Base-by-base conservation (phyloP, 2,113 vertebrate species). In the Sinocyclocheilus anophthalmus region DNA sequence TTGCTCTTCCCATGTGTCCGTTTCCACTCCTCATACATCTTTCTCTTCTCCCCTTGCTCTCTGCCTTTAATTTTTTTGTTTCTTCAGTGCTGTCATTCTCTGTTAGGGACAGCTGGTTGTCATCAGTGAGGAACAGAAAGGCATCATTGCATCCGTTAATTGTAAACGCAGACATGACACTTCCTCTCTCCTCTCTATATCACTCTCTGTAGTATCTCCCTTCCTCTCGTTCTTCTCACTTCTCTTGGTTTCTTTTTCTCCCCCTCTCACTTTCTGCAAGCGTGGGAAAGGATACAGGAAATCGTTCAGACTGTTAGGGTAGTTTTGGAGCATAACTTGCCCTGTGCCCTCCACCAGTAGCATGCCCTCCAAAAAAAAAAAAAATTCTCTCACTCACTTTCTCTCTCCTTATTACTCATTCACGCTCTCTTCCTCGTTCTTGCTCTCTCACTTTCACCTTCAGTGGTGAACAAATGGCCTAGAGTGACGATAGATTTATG, bases 151-250 rank as follows among this genome's bases (percentile, higher is more conserved):
- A 55, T 83, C 90, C 82, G 63, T 91, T 81, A 88, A 86, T 81
- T 89, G 85, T 92, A 92, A 93, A 93, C 88, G 75, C 53, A 88
- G 89, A 76, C 86, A 91, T 91, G 88, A 90, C 87, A 90, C 90
- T 94, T 93, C 90, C 89, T 93, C 88, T 88, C 80, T 81, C 82
- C 86, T 86, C 79, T 42, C 79, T 86, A 63, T 50, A n/a, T 84
- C 78, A 76, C 65, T 69, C 18, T 83, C 39, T 9, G 59, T 81
- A 67, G 12, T 59, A 65, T 84, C 81, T 84, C 86, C 86, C 83
- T 89, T 72, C 39, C 22, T 80, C 89, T 70, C 26, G 11, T 53
- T 65, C 59, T 61, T 63, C 48, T 80, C 33, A 55, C 33, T 86
- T 63, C 70, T 65, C 30, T 22, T 55, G 0, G 50, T 75, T 81